Conservation (phyloP, 35 echinoderm and acorn worm species). For the Acanthaster planci region DNA sequence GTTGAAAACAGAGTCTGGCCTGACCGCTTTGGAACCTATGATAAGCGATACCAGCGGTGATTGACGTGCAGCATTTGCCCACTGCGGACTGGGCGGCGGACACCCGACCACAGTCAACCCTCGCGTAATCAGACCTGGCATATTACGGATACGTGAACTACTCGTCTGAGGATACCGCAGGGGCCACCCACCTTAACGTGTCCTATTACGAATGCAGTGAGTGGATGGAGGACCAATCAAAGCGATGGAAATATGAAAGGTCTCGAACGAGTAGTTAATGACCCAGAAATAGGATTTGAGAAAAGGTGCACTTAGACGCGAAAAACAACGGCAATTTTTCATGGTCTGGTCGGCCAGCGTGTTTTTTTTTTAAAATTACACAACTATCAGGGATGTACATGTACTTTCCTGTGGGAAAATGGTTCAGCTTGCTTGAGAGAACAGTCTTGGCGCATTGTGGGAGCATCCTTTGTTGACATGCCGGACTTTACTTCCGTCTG, state of each 20-base stretch:
- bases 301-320: no score
- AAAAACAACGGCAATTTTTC: no score
- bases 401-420: no score
- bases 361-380: no score
- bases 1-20: no score
- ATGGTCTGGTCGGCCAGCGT: no score
- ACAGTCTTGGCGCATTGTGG: no score
- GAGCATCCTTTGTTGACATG: no score
- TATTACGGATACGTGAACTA: slow-evolving; percentile 28
- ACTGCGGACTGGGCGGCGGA: neutral
- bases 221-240: slow-evolving; percentile 15
- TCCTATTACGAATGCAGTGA: slow-evolving; percentile 1
- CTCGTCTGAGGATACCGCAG: slow-evolving; percentile 23
- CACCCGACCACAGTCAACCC: neutral
- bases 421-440: no score
- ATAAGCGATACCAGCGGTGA: slow-evolving; percentile 18
- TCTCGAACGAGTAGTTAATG: slow-evolving; percentile 7
- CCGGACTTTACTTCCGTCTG: no score
- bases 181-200: neutral
- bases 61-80: neutral
- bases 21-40: neutral
- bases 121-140: slow-evolving; percentile 10
- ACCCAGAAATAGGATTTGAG: no score
- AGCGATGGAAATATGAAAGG: neutral
- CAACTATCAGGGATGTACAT: no score